Evolutionary conservation across 2,797 vertebrate genomes (phyloP).

Genomic region (Fratercula arctica): DNA sequence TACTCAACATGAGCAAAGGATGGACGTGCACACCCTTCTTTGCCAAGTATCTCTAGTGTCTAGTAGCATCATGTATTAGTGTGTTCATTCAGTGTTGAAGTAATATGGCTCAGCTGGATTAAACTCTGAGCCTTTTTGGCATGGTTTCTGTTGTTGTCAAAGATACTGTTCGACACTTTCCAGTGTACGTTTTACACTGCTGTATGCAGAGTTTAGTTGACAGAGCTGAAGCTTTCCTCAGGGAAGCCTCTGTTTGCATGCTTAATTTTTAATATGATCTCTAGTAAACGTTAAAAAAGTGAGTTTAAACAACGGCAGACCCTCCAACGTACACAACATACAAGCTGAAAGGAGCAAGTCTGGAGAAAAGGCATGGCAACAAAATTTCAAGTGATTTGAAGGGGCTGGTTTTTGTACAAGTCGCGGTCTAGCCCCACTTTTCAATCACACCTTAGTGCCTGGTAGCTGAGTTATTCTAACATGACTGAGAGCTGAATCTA

Average conservation of each 20-base stretch:
- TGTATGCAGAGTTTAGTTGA: not conserved
- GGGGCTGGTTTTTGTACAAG: not conserved
- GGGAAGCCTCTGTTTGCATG: slow-evolving; percentile 10
- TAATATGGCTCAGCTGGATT: not conserved
- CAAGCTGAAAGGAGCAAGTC: not conserved
- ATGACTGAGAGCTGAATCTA: not conserved
- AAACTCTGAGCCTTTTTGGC: not conserved
- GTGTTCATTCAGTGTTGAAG: not conserved
- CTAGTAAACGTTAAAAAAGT: slow-evolving; percentile 63
- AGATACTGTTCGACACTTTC: not conserved
- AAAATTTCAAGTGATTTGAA: not conserved
- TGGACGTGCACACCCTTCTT: not conserved
- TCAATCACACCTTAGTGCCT: not conserved
- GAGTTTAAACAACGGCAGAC: slow-evolving; percentile 43
- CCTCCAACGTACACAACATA: not conserved
- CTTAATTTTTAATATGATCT: slow-evolving; percentile 55
- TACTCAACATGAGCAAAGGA: not conserved
- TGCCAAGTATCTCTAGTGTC: not conserved
- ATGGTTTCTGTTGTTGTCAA: not conserved
- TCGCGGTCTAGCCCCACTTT: not conserved
- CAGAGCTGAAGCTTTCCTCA: not conserved
- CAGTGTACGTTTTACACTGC: not conserved
- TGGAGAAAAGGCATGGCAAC: not conserved
- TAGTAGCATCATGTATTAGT: rapidly evolving
- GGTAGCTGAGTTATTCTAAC: not conserved